Percentiles rank a stretch among this genome's conserved stretches.
These are phyloP conservation scores for Sterna hirundo DNA, from an alignment of 2,113 vertebrate species.

Conservation along the genomic window DNA sequence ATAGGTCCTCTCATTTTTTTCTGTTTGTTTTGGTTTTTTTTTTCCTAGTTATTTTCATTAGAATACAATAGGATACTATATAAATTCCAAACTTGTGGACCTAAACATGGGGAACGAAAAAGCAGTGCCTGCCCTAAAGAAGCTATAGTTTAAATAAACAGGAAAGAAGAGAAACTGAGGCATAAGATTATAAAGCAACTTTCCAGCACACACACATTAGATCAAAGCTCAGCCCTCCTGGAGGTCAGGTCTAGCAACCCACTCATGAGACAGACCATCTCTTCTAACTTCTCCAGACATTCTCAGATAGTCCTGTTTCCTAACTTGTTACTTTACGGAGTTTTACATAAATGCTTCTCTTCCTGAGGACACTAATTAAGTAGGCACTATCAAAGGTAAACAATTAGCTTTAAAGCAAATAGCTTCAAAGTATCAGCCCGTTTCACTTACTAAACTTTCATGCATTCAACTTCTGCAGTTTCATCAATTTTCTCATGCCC, in stretches of 20 bases:
- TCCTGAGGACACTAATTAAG: not conserved
- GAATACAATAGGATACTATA: not conserved
- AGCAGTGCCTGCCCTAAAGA: not conserved
- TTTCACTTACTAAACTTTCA: not conserved
- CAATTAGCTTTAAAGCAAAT: not conserved
- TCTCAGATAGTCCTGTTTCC: not conserved
- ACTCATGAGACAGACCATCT: not conserved
- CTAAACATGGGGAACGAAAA: not conserved
- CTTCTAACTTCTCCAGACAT: not conserved
- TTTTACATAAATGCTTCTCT: not conserved
- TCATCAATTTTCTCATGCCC: not conserved
- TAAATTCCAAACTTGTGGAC: not conserved
- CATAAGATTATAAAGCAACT: not conserved
- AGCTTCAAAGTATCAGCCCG: not conserved
- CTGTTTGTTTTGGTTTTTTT: not conserved
- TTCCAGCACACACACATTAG: not conserved
- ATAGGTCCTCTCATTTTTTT: not conserved
- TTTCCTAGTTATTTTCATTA: not conserved
- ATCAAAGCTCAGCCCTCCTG: not conserved
- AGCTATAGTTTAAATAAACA: not conserved
- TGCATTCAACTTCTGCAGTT: not conserved
- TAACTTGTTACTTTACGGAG: not conserved
- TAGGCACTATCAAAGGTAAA: constrained; percentile 1
- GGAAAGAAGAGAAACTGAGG: not conserved
- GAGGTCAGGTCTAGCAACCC: not conserved